A percentile compares a stretch with the other conserved stretches of the same genome.
phyloP scores from a whole-genome alignment of 2,888 invertebrate species.

The Ochropleura plecta region DNA sequence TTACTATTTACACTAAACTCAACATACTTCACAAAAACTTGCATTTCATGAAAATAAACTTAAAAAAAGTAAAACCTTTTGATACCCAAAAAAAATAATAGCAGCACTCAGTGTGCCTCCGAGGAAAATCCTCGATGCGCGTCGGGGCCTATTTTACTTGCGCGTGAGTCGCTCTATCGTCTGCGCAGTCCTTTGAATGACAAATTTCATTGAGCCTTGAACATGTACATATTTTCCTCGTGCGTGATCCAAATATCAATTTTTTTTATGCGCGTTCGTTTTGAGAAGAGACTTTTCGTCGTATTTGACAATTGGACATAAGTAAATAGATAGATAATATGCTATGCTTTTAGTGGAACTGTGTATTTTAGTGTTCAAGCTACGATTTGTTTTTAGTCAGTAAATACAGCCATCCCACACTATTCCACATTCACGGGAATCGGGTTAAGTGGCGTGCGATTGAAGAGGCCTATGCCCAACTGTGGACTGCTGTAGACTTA shows the following conservation, averaged over 20 bases:
- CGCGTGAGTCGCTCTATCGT: slow-evolving; percentile 73
- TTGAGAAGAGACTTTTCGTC: slow-evolving; percentile 44
- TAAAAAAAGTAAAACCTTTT: background rate
- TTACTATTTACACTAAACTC: no score
- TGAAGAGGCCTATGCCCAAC: background rate
- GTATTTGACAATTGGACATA: slow-evolving; percentile 34
- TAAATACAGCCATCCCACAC: background rate
- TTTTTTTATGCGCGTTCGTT: slow-evolving; percentile 46
- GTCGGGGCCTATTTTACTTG: slow-evolving; percentile 75
- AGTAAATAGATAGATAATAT: slow-evolving; percentile 17
- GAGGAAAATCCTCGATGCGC: slow-evolving; percentile 82
- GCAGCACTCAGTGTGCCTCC: slow-evolving; percentile 77
- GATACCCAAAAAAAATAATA: background rate
- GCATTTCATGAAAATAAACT: background rate
- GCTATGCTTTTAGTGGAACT: slow-evolving; percentile 14
- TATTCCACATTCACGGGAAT: background rate
- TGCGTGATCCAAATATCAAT: slow-evolving; percentile 84
- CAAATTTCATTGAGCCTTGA: slow-evolving; percentile 89
- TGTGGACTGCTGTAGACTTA: background rate
- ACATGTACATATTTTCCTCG: slow-evolving; percentile 85
- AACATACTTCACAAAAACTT: background rate
- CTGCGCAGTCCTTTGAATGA: slow-evolving; percentile 83
- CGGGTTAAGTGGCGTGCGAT: background rate
- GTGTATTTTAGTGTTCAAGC: background rate
- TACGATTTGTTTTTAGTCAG: background rate